These are phyloP conservation scores for Zaprionus camerounensis DNA, from an alignment of 1,140 invertebrate species.

Conservation along the genomic window DNA sequence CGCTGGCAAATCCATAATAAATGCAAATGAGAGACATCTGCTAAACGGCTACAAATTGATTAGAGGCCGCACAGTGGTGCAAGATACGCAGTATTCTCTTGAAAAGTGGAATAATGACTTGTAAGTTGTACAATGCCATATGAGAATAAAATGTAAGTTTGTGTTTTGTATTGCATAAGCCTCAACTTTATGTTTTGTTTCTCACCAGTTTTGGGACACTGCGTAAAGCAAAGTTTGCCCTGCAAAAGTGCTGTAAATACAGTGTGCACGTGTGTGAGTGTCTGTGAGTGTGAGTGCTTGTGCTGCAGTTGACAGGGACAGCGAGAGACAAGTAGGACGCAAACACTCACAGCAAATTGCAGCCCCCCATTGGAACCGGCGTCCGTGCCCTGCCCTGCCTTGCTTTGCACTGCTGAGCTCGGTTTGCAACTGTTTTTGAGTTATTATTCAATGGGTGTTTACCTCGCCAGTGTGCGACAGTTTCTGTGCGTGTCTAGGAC, in stretches of 20 bases:
- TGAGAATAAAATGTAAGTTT: neutral
- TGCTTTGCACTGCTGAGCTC: constrained; percentile 31
- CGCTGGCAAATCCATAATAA: constrained; percentile 79
- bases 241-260: constrained; percentile 59
- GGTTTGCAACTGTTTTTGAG: constrained; percentile 73
- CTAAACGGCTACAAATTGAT: constrained; percentile 78
- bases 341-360: constrained; percentile 76
- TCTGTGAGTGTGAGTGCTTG: constrained; percentile 26
- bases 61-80: constrained; percentile 63
- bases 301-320: constrained; percentile 68
- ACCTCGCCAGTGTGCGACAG: constrained; percentile 37
- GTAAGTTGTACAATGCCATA: neutral
- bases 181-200: neutral
- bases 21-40: constrained; percentile 82
- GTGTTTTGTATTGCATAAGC: no score
- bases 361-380: constrained; percentile 18
- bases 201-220: constrained; percentile 27
- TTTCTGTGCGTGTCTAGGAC: constrained; percentile 50
- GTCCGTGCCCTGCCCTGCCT: constrained; percentile 1
- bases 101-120: neutral
- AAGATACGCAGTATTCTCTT: neutral
- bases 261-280: constrained; percentile 17
- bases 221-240: constrained; percentile 60
- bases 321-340: constrained; percentile 51
- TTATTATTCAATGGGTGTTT: constrained; percentile 69